Base-by-base conservation (phyloP, 1,140 invertebrate species). In the Gonioctena quinquepunctata region DNA sequence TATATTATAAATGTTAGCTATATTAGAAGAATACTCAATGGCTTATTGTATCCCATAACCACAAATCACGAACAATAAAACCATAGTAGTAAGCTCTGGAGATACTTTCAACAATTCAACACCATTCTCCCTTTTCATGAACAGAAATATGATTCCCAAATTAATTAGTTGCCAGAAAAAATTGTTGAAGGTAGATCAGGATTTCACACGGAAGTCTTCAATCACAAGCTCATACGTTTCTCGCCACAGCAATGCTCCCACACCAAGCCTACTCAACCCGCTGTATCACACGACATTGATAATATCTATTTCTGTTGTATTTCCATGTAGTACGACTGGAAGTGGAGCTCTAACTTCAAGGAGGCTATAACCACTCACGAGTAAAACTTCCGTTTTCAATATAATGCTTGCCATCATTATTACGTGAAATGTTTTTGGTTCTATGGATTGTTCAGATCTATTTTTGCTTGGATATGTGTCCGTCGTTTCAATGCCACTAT, bases 261-360 rank as follows among this genome's bases (percentile, higher is more conserved):
- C 33, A 42, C 13, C 13, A 42, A n/a, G 13, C 33, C 33, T 13
- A 1, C 33, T n/a, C 11, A 13, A n/a, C 16, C 33, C 33, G 33
- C n/a, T n/a, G n/a, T n/a, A n/a, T n/a, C n/a, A n/a, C n/a, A 6
- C 33, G 33, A n/a, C n/a, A 59, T 59, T 26, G 56, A 62, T 42
- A 27, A 60, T 25, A 27, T 62, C 8, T 23, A 62, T 82, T 84
- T 82, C 87, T 84, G 84, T 85, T 83, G 82, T 73, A 71, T 71
- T 60, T 85, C 83, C 83, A 84, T 86, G 83, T 87, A 94, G 92
- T 94, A 93, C 90, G 92, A 92, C 89, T 96, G 94, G 94, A 93
- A 93, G 89, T 92, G 93, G 91, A 95, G 93, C 90, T 89, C 92
- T 87, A 92, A 95, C 92, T 96, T 96, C 93, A 93, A 91, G 90